Base-by-base conservation (phyloP, 2,888 invertebrate genomes). In the Parelbella ahira region DNA sequence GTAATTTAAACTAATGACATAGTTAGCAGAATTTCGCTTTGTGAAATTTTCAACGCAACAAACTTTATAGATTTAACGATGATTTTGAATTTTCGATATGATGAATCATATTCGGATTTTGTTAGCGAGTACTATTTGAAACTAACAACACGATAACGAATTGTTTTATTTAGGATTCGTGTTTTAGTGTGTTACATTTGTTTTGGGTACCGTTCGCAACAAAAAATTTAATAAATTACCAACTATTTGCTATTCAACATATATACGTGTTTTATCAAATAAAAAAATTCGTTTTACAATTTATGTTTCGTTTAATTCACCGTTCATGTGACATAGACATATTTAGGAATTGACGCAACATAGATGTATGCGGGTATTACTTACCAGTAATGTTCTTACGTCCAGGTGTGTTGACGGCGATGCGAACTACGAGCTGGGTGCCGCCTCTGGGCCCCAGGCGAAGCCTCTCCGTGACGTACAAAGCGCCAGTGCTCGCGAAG, bases 381-480 rank as follows among this genome's bases (percentile, higher is more conserved):
- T 72, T 62, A 91, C 92, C 91, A 43, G 91, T 91, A 68, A 92
- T 90, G 62, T 91, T 92, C 65, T 91, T 91, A 27, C 88, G 67
- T 25, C 91, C 91, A 1, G 91, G 89, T 0, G 90, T 90, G 13
- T 91, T 90, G 27, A 91, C 91, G 4, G 91, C 84, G 0, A 92
- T 88, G 36, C 90, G 65, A 0, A 92, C 91, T 0, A 92, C 91
- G 13, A 92, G 65, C 18, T 91, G 91, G 0, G 92, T 92, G 0
- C 91, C 91, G 0, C 92, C 91, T 4, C 91, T 88, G 0, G 91
- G 91, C 0, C 92, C 92, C 0, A 92, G 79, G 0, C 92, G 70
- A 6, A 92, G 70, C 29, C 91, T 76, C 59, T 92, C 92, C 0
- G 91, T 91, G 18, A 92, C 91, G 56, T 91, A 91, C 0, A 91